phyloP scores from a whole-genome alignment of 2,888 invertebrate genomes.

The Leptinotarsa peninsularis region DNA sequence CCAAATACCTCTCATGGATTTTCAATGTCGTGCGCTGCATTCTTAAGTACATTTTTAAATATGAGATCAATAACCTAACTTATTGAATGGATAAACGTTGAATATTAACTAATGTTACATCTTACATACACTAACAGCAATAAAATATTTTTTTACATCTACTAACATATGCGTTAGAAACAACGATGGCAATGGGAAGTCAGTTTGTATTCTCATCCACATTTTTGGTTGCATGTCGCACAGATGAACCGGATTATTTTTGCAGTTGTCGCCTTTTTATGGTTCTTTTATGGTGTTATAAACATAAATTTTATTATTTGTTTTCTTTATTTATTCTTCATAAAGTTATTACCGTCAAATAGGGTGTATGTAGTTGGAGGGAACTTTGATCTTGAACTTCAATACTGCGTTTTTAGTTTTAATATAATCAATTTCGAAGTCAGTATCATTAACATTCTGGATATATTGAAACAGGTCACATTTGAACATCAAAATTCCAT shows the following conservation, averaged over 20 bases:
- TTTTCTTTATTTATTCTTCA: conserved; percentile 9
- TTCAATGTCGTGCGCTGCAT: conserved; percentile 6
- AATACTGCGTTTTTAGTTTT: neutral
- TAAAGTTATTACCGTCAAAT: conserved; percentile 2
- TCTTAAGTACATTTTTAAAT: conserved; percentile 2
- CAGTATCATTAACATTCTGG: neutral
- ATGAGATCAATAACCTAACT: conserved; percentile 11
- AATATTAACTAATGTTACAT: conserved; percentile 12
- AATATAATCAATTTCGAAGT: neutral
- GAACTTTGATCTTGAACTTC: neutral
- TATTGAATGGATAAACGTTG: conserved; percentile 1
- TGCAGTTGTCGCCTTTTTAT: conserved; percentile 17
- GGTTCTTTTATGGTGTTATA: conserved; percentile 1
- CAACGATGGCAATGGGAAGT: neutral
- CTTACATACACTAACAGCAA: neutral
- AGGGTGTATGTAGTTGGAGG: neutral
- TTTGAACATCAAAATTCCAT: too few species aligned
- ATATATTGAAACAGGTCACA: too few species aligned
- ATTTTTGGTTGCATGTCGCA: conserved; percentile 1
- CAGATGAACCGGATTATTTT: conserved; percentile 12
- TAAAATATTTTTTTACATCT: neutral
- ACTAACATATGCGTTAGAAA: conserved; percentile 1
- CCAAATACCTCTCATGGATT: conserved; percentile 2
- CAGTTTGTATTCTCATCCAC: conserved; percentile 2
- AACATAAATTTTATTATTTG: conserved; percentile 8